phyloP scores from a whole-genome alignment of 2,797 vertebrate genomes.

The Molossus alvarezi region DNA sequence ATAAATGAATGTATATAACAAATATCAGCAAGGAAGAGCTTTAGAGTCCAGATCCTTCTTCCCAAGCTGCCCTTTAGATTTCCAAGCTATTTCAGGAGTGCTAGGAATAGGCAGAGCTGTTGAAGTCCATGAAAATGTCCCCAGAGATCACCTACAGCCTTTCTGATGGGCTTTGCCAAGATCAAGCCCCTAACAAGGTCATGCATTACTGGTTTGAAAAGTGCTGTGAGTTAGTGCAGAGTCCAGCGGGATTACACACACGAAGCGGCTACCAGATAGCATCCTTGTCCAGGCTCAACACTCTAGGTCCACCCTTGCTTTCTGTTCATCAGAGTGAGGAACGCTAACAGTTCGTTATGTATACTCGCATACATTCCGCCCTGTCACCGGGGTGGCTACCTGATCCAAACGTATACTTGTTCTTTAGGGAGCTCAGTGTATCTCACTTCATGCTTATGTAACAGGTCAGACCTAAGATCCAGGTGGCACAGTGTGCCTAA shows the following conservation, averaged over 20 bases:
- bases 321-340: neutral
- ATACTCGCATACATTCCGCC: neutral
- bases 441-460: neutral
- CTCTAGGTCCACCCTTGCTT: neutral
- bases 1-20: neutral
- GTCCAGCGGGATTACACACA: neutral
- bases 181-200: neutral
- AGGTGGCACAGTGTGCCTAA: neutral
- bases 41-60: neutral
- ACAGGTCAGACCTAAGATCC: neutral
- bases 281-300: neutral
- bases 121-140: neutral
- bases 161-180: neutral
- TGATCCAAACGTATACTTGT: neutral
- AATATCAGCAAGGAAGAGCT: neutral
- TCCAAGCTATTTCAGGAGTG: slow-evolving; percentile 9
- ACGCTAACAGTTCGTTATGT: neutral
- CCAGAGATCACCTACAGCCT: neutral
- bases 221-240: neutral
- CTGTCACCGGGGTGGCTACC: neutral
- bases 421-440: neutral
- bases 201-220: neutral
- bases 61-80: neutral
- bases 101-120: neutral
- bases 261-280: neutral